These are phyloP conservation scores for Apeltes quadracus DNA, from an alignment of 2,113 vertebrate species.

Conservation along the genomic window DNA sequence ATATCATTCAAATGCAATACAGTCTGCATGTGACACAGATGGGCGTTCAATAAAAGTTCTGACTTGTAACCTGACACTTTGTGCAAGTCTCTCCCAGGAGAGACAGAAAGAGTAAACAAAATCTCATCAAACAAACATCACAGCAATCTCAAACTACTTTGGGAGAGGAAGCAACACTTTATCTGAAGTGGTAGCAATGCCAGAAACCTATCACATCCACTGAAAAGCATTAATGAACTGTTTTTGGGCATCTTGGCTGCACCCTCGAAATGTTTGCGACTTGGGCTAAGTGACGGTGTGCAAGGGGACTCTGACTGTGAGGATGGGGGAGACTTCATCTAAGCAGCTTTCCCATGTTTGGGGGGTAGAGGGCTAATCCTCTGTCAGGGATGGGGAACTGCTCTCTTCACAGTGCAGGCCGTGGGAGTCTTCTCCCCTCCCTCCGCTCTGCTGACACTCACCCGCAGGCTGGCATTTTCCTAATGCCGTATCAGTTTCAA, in stretches of 20 bases:
- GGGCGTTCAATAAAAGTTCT: constrained; percentile 53
- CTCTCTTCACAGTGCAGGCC: constrained; percentile 77
- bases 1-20: constrained; percentile 44
- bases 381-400: constrained; percentile 81
- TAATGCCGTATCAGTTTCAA: constrained; percentile 84
- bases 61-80: constrained; percentile 61
- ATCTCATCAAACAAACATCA: constrained; percentile 74
- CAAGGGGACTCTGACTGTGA: constrained; percentile 68
- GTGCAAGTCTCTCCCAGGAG: constrained; percentile 61
- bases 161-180: constrained; percentile 68
- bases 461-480: constrained; percentile 80
- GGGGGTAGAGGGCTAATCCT: constrained; percentile 85
- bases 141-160: constrained; percentile 72
- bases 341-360: constrained; percentile 83
- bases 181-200: constrained; percentile 65
- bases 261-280: constrained; percentile 66
- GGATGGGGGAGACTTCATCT: constrained; percentile 75
- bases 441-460: constrained; percentile 73
- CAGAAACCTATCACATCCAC: constrained; percentile 76
- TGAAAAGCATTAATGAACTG: constrained; percentile 74
- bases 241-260: constrained; percentile 78
- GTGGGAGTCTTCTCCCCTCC: constrained; percentile 80
- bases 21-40: constrained; percentile 44
- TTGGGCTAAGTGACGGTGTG: constrained; percentile 72
- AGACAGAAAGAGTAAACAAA: constrained; percentile 61